Evolutionary conservation across 37 sponge, comb jelly and placozoan species (phyloP), one percentile per base, ranked within the genome.

Genomic region (Spongilla lacustris): DNA sequence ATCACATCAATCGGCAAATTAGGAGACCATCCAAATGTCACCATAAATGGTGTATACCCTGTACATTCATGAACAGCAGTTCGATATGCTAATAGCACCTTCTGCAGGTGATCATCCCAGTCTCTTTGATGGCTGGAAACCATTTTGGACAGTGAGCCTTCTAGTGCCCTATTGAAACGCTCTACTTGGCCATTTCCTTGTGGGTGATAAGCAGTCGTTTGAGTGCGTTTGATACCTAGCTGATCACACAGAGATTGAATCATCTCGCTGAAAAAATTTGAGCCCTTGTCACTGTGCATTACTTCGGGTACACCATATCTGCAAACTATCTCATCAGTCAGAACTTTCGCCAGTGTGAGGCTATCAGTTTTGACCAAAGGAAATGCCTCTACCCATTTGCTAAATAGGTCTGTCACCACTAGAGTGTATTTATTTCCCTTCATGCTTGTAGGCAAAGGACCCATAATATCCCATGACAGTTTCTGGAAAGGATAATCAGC

Each of bases 131-230:
- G 50, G 37, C 35, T 70, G 31, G 48, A 24, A 19, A 76, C 86
- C 26, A 85, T 46, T 70, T 85, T 85, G 24, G 86, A 30, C 48
- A 85, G 48, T 69, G 77, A 77, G 19, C 70, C 69, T 50, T 85
- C 78, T 26, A 85, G 23, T 24, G 79, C 76, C 50, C 71, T 50
- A 71, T 85, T 85, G 13, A 81, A 81, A 13, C 80, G 48, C 73
- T 69, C 87, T 2, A 86, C 87, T 50, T 86, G 87, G 28, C 71
- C 87, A 38, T 86, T 86, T 4, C 87, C 50, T 71, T 79, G 80
- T 35, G 87, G 80, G 80, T 85, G 85, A 68, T 84, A 84, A 30
- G 84, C 84, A 74, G 84, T 35, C 12, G 84, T 84, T 32, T 10
- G 28, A 32, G 86, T 77, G 48, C 41, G 36, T 12, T 76, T 37